Evolutionary conservation across 2,888 invertebrate species (phyloP), one percentile per base, ranked within the genome.

Genomic region (Ctenicera cuprea): DNA sequence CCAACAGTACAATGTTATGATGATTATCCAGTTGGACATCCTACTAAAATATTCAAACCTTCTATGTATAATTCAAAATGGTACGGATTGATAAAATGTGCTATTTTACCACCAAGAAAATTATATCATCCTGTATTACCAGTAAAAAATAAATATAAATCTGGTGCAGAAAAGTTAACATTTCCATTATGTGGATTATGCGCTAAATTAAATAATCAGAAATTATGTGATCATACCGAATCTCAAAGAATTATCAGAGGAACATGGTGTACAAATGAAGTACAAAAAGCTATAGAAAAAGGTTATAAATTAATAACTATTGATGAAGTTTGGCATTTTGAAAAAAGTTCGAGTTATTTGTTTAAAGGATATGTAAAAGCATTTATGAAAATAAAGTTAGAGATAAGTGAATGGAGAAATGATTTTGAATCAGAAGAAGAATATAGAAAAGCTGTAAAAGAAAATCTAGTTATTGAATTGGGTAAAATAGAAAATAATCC

Each of bases 1-100:
- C 76, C 78, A 14, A 79, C 77, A 38, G 77, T 79, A 12, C 73
- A 75, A 7, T 79, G 50, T 74, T 77, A 75, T 65, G 76, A 76
- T 74, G 45, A 26, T 26, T 26, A 26, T 26, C 26, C 26, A 26
- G 26, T 26, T 26, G 26, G 26, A 26, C 26, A 26, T 26, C 26
- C 26, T 26, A 26, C 26, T 26, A 26, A 26, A 26, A 26, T 26
- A 26, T 26, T 26, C 26, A 72, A 76, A 45, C 79, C 77, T 52
- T 18, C 54, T 43, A 63, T 12, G 50, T 77, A 77, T 74, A 64
- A 80, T 74, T 43, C 74, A 59, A 48, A 75, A 12, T 79, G 79
- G 78, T 80, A 76, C 71, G 79, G 78, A 30, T 64, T 80, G 62
- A 74, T 79, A 57, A 78, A 76, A 71, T 79, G 79, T 74, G 71